Conservation (phyloP, 2,888 invertebrate species). For the Epirrhoe tristata region DNA sequence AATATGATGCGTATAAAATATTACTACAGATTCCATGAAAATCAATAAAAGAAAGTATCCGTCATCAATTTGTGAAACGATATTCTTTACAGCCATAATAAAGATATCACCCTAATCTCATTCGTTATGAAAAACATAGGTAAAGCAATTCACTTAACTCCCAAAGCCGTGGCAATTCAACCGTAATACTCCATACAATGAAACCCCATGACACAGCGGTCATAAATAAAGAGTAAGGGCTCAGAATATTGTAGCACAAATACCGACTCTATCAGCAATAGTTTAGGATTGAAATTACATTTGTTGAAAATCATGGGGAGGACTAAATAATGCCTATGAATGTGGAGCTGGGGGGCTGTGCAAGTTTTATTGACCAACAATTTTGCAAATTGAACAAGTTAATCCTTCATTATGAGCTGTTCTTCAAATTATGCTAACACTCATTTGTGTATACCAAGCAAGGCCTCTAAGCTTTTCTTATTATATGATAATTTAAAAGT, state of each 20-base stretch:
- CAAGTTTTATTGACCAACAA: conserved; percentile 51
- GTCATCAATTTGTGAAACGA: conserved; percentile 9
- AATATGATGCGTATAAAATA: too few species aligned
- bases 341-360: conserved; percentile 42
- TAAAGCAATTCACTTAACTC: conserved; percentile 53
- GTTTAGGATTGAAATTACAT: conserved; percentile 15
- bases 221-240: conserved; percentile 55
- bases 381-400: conserved; percentile 47
- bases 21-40: too few species aligned
- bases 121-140: conserved; percentile 46
- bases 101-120: conserved; percentile 39
- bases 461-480: too few species aligned
- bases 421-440: neutral
- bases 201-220: conserved; percentile 68
- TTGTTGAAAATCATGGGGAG: conserved; percentile 13
- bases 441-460: neutral
- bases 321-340: conserved; percentile 35
- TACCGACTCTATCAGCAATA: conserved; percentile 11
- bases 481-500: too few species aligned
- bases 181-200: conserved; percentile 47
- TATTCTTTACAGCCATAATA: conserved; percentile 33
- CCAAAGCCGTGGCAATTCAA: conserved; percentile 34
- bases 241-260: neutral
- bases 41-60: neutral
- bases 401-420: conserved; percentile 24